phyloP scores from a whole-genome alignment of 2,113 vertebrate genomes.

The Mus musculus region GRCm39 chr16:35513501-35514000 shows the following conservation, averaged over 20 bases:
- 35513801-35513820: neutral
- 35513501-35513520: neutral
- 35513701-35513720: neutral
- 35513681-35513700: conserved; percentile 11
- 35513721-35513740: neutral
- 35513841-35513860: conserved; percentile 19
- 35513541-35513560: neutral
- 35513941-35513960: conserved; percentile 25
- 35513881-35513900: conserved; percentile 14
- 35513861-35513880: conserved; percentile 16
- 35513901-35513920: neutral
- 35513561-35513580: neutral
- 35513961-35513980: neutral
- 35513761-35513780: neutral
- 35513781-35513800: neutral
- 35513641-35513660: neutral
- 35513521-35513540: neutral
- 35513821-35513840: conserved; percentile 32
- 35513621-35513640: neutral
- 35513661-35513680: conserved; percentile 44
- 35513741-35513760: neutral
- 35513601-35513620: neutral
- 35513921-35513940: neutral
- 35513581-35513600: neutral
- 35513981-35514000: neutral